Percentiles rank a stretch among this genome's conserved stretches.
Conservation (phyloP, 2,113 vertebrate species). For the Hippolais icterina region DNA sequence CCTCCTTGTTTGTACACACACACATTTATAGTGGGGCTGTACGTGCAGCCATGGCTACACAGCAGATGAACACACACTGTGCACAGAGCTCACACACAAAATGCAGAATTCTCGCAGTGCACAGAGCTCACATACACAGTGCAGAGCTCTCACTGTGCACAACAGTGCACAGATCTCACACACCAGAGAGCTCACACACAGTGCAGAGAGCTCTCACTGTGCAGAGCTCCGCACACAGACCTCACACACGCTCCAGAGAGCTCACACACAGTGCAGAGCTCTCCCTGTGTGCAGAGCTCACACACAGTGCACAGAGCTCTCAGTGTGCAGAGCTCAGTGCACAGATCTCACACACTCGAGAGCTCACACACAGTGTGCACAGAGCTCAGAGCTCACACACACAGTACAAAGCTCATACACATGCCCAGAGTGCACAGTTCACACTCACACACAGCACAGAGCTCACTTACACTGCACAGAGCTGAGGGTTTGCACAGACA, state of each 20-base stretch:
- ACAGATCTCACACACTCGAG: no score
- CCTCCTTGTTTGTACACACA: rapidly evolving
- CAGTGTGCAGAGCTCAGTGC: not conserved
- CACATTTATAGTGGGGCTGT: not conserved
- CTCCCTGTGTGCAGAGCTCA: not conserved
- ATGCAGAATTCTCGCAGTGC: not conserved
- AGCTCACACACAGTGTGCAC: not conserved
- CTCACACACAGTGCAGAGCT: not conserved
- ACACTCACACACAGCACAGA: no score
- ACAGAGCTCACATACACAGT: not conserved
- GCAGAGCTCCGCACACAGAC: not conserved
- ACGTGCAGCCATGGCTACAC: rapidly evolving
- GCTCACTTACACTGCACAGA: not conserved
- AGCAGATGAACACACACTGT: not conserved
- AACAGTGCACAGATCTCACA: no score
- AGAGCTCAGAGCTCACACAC: not conserved
- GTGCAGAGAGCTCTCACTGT: no score
- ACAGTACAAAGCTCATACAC: not conserved
- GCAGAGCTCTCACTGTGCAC: no score
- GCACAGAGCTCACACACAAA: not conserved
- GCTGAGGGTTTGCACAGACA: not conserved
- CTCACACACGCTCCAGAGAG: not conserved
- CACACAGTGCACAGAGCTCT: not conserved
- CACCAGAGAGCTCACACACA: no score
- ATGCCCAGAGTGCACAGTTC: not conserved